Base-by-base conservation (phyloP, 2,888 invertebrate species). In the Amaurobius ferox region DNA sequence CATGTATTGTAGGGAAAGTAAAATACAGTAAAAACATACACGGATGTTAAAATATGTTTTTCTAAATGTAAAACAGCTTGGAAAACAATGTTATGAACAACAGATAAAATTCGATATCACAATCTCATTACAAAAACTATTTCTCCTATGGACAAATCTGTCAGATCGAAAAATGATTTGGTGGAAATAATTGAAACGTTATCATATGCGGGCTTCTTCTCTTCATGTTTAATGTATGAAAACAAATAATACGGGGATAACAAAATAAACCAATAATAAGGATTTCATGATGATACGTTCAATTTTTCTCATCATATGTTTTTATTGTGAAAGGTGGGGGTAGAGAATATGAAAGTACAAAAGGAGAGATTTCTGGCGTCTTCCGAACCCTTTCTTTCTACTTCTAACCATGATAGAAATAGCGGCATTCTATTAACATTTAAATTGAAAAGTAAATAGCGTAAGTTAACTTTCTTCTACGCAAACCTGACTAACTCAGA, bases 111-210 rank as follows among this genome's bases (percentile, higher is more conserved):
- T 19, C 66, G 30, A 79, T 64, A 71, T 71, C 71, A 66, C 30
- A 30, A 35, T 71, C 66, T 72, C 72, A 64, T 71, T 79, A 72
- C 72, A 79, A 72, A 79, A 79, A 72, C 79, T 64, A 80, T 80
- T 80, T 80, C 68, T 80, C 80, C 74, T 62, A 2, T 16, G 44
- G 44, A 1, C 44, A 16, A 44, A 16, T 67, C 74, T 80, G 80
- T 80, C 80, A 80, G 80, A 80, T 68, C 73, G 74, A 67, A 67
- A 73, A 73, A 80, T 80, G 67, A 80, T 80, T 80, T 66, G 48
- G 74, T 39, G 61, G 74, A 72, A 80, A 74, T 80, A 80, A 80
- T 80, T 67, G 80, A 80, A 80, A 80, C 61, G 80, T 80, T 80
- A 80, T 80, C 80, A 74, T 80, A 9, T 66, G 23, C 62, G 48